Percentiles rank a stretch among this genome's conserved stretches.
These are phyloP conservation scores for Mimumesa dahlbomi DNA, from an alignment of 2,888 invertebrate species.

Conservation along the genomic window DNA sequence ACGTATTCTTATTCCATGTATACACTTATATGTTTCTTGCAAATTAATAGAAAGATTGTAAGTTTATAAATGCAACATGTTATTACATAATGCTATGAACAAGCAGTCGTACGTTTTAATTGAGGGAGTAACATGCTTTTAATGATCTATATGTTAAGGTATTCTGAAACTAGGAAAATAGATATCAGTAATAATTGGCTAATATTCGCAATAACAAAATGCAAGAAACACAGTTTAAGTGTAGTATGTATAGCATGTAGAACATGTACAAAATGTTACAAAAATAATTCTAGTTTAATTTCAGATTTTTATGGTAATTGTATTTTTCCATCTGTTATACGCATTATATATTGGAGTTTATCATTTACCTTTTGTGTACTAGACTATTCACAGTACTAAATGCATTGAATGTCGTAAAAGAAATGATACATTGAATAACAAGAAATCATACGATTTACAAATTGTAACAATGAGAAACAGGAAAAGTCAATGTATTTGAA, in stretches of 20 bases:
- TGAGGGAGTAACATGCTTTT: no score
- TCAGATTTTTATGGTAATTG: slow-evolving; percentile 33
- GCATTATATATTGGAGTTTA: slow-evolving; percentile 17
- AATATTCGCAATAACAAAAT: slow-evolving; percentile 4
- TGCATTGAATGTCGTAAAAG: slow-evolving; percentile 3
- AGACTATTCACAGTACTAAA: slow-evolving; percentile 1
- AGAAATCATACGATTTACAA: slow-evolving; percentile 1
- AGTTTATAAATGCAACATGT: no score
- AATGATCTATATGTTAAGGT: no score
- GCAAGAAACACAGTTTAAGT: slow-evolving; percentile 1
- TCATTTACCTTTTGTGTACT: not conserved
- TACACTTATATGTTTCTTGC: no score
- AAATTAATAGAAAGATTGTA: no score
- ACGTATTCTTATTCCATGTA: no score
- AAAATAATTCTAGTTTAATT: slow-evolving; percentile 68
- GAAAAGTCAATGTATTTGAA: slow-evolving; percentile 10
- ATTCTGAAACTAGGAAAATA: no score
- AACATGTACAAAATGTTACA: slow-evolving; percentile 67
- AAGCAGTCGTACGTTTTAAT: no score
- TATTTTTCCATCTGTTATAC: slow-evolving; percentile 19
- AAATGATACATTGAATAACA: not conserved
- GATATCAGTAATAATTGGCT: no score
- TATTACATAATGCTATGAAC: no score
- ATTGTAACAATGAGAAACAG: slow-evolving; percentile 1
- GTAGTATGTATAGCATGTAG: not conserved